phyloP scores from a whole-genome alignment of 2,888 invertebrate genomes.

The Drosophila flavopinicola region DNA sequence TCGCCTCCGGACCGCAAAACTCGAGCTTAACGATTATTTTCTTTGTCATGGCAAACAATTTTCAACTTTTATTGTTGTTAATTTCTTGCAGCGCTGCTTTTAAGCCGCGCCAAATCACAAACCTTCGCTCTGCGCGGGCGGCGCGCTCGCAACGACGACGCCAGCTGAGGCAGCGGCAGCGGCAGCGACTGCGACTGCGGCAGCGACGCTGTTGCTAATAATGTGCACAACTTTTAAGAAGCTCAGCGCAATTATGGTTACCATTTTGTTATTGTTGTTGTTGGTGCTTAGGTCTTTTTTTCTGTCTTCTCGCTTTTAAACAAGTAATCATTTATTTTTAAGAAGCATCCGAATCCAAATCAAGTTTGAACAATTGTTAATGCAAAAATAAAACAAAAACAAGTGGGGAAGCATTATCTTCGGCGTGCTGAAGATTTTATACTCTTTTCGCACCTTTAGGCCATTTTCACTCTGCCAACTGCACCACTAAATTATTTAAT shows the following conservation, averaged over 20 bases:
- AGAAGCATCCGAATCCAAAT: conserved; percentile 71
- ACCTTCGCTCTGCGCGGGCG: conserved; percentile 59
- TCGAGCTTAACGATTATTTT: conserved; percentile 72
- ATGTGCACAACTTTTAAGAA: conserved; percentile 59
- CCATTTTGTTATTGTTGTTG: conserved; percentile 38
- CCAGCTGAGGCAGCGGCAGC: conserved; percentile 18
- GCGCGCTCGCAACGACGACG: no score
- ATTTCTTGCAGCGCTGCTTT: conserved; percentile 72
- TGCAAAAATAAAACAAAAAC: conserved; percentile 50
- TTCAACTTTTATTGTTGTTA: conserved; percentile 75
- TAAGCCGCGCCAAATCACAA: conserved; percentile 55
- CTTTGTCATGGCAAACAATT: conserved; percentile 74
- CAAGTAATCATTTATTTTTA: conserved; percentile 78
- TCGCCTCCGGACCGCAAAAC: conserved; percentile 50
- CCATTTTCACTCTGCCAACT: no score
- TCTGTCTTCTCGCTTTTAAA: conserved; percentile 38
- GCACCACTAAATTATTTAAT: no score
- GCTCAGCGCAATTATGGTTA: conserved; percentile 61
- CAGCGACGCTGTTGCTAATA: conserved; percentile 52
- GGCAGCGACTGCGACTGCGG: conserved; percentile 2
- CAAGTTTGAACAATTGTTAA: conserved; percentile 74
- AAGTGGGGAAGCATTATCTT: no score
- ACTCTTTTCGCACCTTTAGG: no score
- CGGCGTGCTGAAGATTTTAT: no score
- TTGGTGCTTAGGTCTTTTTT: conserved; percentile 29